Evolutionary conservation across 2,113 vertebrate genomes (phyloP).

Genomic region (Carassius gibelio): DNA sequence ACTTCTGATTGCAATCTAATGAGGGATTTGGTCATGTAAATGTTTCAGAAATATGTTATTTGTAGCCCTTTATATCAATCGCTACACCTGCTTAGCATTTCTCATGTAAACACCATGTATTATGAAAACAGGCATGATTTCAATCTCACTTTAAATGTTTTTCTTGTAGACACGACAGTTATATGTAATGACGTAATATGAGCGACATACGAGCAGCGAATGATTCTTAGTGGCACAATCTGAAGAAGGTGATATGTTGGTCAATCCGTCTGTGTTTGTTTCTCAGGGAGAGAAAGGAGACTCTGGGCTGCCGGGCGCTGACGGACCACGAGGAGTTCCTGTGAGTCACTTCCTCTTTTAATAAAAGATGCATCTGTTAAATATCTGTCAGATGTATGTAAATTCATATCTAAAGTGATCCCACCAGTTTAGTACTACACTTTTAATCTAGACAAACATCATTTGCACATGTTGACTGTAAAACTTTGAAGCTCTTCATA

Average conservation of each 20-base stretch:
- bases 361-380: background rate
- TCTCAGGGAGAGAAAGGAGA: constrained; percentile 68
- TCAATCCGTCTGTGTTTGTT: constrained; percentile 38
- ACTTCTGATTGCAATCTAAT: no score
- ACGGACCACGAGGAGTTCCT: constrained; percentile 65
- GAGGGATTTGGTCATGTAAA: no score
- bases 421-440: no score
- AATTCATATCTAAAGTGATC: background rate
- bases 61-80: no score
- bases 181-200: no score
- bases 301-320: constrained; percentile 57
- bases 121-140: no score
- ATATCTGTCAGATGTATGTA: background rate
- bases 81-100: no score
- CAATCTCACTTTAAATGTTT: no score
- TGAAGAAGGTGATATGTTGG: background rate
- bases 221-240: background rate
- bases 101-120: no score
- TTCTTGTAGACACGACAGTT: no score
- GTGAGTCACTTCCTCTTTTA: constrained; percentile 61
- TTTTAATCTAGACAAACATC: background rate
- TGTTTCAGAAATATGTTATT: no score
- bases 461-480: background rate
- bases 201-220: no score
- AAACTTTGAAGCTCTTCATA: background rate